phyloP scores from a whole-genome alignment of 2,113 vertebrate species.

The Delphinapterus leucas region DNA sequence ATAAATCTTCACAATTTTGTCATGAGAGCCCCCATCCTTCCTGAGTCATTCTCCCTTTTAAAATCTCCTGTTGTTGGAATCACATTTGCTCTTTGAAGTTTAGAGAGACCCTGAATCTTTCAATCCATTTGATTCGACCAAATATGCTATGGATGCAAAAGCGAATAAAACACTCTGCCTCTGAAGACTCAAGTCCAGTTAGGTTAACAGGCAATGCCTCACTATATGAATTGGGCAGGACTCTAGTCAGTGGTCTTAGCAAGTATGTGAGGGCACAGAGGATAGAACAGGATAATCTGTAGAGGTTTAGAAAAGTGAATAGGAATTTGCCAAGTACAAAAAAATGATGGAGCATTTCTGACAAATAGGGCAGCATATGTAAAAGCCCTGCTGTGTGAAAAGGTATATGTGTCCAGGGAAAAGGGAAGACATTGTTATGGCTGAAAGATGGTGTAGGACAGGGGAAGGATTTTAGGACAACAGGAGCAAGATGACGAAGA shows the following conservation, averaged over 20 bases:
- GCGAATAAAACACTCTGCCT: background rate
- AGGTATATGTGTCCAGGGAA: background rate
- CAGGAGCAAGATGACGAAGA: background rate
- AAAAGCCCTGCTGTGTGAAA: too few relatives aligned
- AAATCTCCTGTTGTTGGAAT: background rate
- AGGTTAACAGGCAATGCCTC: background rate
- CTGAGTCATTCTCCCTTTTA: background rate
- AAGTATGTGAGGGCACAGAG: background rate
- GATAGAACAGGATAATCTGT: background rate
- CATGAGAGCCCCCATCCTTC: background rate
- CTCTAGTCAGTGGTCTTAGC: background rate
- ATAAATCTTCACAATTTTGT: background rate
- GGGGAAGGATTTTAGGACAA: background rate
- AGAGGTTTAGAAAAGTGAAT: background rate
- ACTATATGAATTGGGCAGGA: background rate
- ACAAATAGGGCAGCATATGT: background rate
- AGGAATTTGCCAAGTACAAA: background rate
- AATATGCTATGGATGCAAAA: constrained; percentile 6
- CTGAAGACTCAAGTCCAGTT: background rate
- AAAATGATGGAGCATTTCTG: background rate
- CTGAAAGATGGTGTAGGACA: background rate
- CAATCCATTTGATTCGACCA: background rate
- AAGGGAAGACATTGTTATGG: fast-evolving
- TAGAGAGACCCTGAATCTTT: constrained; percentile 3
- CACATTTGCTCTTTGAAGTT: background rate